Base-by-base conservation (phyloP, 2,797 vertebrate genomes). In the Corythornis leucogaster region DNA sequence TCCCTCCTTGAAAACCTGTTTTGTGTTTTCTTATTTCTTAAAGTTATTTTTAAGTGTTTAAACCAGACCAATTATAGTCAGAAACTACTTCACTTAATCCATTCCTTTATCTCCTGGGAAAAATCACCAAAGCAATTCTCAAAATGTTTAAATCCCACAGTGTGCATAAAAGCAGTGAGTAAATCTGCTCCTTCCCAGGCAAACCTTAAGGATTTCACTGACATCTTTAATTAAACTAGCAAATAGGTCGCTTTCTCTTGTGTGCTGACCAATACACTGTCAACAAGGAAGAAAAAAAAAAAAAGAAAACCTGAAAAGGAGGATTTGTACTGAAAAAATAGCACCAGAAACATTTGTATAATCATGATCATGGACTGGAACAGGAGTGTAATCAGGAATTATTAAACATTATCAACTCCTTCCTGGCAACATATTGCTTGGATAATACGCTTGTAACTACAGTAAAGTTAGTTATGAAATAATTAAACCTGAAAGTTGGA, bases 171-270 rank as follows among this genome's bases (percentile, higher is more conserved):
- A 92, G 90, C 82, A 91, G 74, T 83, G 78, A 97, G 88, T 78
- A 96, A 97, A 96, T 95, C 91, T 97, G 87, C 89, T 95, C 55
- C 82, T 96, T 96, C 90, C 91, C 94, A 94, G 85, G 88, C 64
- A 95, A 96, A 95, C 69, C 77, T 93, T 92, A 38, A 96, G 87
- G 76, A 96, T 94, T 94, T 88, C 90, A 82, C 90, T 94, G 94
- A 93, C 91, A 96, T 95, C 92, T 96, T 97, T 96, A 96, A 97
- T 96, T 96, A 97, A 97, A 96, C 61, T 61, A 96, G 94, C 87
- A 97, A 94, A 96, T 92, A 96, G 83, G 79, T 95, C 50, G 24
- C 84, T 92, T 82, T 93, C 81, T 91, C 90, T 97, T 93, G 81
- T 94, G 76, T 92, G 85, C 80, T 94, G 81, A 93, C 91, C 79